Conservation (phyloP, 2,797 vertebrate species). For the Fundulus diaphanus region DNA sequence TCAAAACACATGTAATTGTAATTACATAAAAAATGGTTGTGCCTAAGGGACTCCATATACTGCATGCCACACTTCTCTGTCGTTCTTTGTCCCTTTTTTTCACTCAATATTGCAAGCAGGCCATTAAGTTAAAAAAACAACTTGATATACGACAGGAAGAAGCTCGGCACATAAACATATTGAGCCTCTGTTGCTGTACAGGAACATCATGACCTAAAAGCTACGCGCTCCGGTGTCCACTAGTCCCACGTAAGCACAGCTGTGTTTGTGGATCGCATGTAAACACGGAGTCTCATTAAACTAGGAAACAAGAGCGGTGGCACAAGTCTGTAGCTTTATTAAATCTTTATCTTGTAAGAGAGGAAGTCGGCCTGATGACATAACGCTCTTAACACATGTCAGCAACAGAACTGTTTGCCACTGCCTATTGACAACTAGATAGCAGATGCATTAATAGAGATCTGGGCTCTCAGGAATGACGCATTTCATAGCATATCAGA, state of each 20-base stretch:
- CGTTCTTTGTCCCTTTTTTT: neutral
- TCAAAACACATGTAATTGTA: too few relatives aligned
- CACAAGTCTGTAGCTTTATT: constrained; percentile 6
- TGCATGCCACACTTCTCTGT: too few relatives aligned
- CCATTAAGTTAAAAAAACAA: neutral
- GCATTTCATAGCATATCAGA: neutral
- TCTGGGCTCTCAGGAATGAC: constrained; percentile 23
- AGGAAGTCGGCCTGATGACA: neutral
- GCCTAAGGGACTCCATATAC: too few relatives aligned
- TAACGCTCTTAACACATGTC: constrained; percentile 15
- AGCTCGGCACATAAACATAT: neutral
- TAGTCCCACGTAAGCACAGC: constrained; percentile 13
- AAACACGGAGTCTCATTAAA: constrained; percentile 20
- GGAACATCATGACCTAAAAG: constrained; percentile 7
- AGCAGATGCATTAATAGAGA: constrained; percentile 27
- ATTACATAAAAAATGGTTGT: too few relatives aligned
- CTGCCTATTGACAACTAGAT: constrained; percentile 56
- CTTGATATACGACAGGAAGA: constrained; percentile 7
- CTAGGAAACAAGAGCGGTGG: constrained; percentile 4
- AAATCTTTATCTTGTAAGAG: neutral
- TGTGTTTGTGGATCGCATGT: constrained; percentile 43
- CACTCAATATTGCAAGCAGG: neutral
- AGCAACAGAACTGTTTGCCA: constrained; percentile 34
- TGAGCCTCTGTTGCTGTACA: neutral
- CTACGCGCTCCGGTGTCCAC: neutral